These are phyloP conservation scores for Muscicapa adusta DNA, from an alignment of 2,113 vertebrate species.

Conservation along the genomic window DNA sequence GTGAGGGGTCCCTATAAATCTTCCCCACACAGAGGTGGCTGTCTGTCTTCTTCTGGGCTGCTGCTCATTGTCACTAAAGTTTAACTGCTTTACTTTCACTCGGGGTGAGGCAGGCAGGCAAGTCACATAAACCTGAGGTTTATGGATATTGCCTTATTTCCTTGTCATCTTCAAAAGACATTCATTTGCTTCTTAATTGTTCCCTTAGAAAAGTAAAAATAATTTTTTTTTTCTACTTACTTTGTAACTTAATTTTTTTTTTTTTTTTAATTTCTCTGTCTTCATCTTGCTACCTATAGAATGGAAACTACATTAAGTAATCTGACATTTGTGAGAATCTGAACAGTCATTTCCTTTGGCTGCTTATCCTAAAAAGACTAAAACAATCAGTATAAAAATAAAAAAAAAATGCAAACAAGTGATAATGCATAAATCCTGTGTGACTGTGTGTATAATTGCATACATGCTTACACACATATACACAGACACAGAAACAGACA, in stretches of 20 bases:
- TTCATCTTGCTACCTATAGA: not conserved
- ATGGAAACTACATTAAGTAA: not conserved
- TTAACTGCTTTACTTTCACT: slow-evolving; percentile 12
- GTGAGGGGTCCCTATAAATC: slow-evolving; percentile 7
- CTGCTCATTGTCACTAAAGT: slow-evolving; percentile 31
- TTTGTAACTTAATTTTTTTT: not conserved
- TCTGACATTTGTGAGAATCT: not conserved
- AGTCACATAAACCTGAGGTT: not conserved
- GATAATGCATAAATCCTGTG: not conserved
- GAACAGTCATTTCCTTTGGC: not conserved
- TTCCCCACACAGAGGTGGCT: slow-evolving; percentile 36
- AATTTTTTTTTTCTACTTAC: not conserved
- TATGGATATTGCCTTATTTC: not conserved
- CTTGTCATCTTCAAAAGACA: not conserved
- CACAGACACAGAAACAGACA: not conserved
- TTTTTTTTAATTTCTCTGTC: not conserved
- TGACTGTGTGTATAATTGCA: not conserved
- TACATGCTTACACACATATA: not conserved
- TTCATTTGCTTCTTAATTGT: not conserved
- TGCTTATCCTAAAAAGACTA: not conserved
- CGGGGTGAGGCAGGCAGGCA: not conserved
- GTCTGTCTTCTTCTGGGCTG: slow-evolving; percentile 9
- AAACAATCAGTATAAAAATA: not conserved
- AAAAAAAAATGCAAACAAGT: not conserved
- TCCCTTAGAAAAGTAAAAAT: not conserved